Evolutionary conservation across 2,888 invertebrate genomes (phyloP), one percentile per base, ranked within the genome.

Genomic region (Orthonychiurus folsomi): DNA sequence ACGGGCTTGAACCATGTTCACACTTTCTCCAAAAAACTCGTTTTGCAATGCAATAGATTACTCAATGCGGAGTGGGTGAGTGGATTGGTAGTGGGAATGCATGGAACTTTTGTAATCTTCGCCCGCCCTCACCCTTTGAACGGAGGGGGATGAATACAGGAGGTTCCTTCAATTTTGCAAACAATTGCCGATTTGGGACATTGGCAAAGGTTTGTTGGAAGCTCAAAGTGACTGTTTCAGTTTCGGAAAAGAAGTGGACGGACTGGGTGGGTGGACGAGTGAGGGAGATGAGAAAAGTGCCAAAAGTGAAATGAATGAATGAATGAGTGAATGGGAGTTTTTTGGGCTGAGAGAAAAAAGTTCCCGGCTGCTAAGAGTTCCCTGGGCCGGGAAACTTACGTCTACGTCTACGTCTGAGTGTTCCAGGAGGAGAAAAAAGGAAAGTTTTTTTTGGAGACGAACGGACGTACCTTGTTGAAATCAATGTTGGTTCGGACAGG

Each of bases 401-500:
- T n/a, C n/a, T n/a, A n/a, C n/a, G n/a, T n/a, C n/a, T n/a, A n/a
- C n/a, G n/a, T n/a, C n/a, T n/a, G n/a, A n/a, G n/a, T n/a, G n/a
- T 12, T 5, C 52, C 52, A 52, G n/a, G 52, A 24, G 24, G 5
- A 24, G 55, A 55, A 12, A 24, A 2, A 23, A 23, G 21, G 52
- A 53, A 52, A 50, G 20, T 59, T 48, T 63, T 63, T 27, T 55
- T 15, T 37, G 37, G 26, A 56, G 37, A 48, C n/a, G 28, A 21
- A 37, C 18, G 48, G 37, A 21, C 52, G 50, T 81, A 85, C 87
- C 75, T 86, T 83, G 78, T 87, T 88, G 80, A 94, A 94, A 81
- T 96, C 93, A 78, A 96, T 96, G 81, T 96, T 96, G 73, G 96
- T 96, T 78, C 96, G 83, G 72, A 96, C 86, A 63, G 94, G 88